A percentile compares a stretch with the other conserved stretches of the same genome.
Conservation (phyloP, 2,113 vertebrate species). For the Phoxinus phoxinus region DNA sequence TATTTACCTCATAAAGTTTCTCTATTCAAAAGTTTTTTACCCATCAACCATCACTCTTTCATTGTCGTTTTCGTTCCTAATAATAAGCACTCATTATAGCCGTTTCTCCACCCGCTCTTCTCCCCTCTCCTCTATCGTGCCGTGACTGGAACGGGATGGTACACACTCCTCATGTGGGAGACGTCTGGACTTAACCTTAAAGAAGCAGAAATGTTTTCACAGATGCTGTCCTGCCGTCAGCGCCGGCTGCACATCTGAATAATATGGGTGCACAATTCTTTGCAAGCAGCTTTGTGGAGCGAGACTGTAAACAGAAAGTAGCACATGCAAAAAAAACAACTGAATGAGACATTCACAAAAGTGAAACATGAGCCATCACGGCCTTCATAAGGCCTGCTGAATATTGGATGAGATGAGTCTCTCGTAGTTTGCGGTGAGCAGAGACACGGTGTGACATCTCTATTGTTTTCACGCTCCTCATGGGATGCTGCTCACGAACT, state of each 20-base stretch:
- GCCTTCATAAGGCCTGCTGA: slow-evolving; percentile 52
- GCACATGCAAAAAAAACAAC: slow-evolving; percentile 8
- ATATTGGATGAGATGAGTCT: slow-evolving; percentile 56
- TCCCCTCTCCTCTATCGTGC: slow-evolving; percentile 29
- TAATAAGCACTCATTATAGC: slow-evolving; percentile 50
- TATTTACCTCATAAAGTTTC: slow-evolving; percentile 54
- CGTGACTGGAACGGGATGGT: slow-evolving; percentile 60
- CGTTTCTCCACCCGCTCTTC: slow-evolving; percentile 17
- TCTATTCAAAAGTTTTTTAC: slow-evolving; percentile 42
- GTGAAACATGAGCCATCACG: slow-evolving; percentile 40
- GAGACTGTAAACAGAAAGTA: slow-evolving; percentile 25
- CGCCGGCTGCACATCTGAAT: slow-evolving; percentile 29
- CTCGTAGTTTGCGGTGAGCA: slow-evolving; percentile 41
- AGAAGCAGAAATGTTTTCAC: slow-evolving; percentile 45
- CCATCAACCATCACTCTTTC: slow-evolving; percentile 1
- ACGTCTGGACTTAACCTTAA: slow-evolving; percentile 36
- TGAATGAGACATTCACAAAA: slow-evolving; percentile 57
- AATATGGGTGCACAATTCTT: neutral
- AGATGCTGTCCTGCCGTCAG: neutral
- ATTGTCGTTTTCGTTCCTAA: neutral
- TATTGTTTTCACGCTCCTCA: slow-evolving; percentile 4
- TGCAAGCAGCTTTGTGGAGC: neutral
- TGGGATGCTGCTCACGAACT: slow-evolving; percentile 4
- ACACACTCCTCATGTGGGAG: slow-evolving; percentile 55
- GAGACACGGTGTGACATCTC: slow-evolving; percentile 43